Evolutionary conservation across 1,140 invertebrate genomes (phyloP).

Genomic region (Drosophila sp.): DNA sequence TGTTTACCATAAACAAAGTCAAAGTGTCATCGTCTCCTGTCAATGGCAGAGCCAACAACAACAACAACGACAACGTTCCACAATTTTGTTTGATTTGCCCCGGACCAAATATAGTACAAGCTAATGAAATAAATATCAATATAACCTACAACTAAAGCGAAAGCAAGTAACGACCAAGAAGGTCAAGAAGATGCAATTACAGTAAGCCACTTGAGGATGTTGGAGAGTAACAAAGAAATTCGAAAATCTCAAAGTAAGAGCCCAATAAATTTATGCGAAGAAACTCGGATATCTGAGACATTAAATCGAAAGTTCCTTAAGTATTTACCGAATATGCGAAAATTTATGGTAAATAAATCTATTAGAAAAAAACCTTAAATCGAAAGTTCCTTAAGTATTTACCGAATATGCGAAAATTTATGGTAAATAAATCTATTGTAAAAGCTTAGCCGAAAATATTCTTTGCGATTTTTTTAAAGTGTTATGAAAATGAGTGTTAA

Average conservation of each 20-base stretch:
- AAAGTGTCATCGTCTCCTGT: conserved; percentile 65
- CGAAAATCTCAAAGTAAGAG: not conserved
- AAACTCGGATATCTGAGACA: no score
- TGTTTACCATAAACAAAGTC: conserved; percentile 77
- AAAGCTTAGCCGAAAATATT: no score
- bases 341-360: no score
- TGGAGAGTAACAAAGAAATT: not conserved
- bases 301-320: no score
- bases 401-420: no score
- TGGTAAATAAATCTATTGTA: no score
- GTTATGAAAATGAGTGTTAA: no score
- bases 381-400: no score
- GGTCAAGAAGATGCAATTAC: conserved; percentile 41
- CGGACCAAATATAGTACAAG: conserved; percentile 13
- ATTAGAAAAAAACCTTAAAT: no score
- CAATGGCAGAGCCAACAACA: conserved; percentile 28
- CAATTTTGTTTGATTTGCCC: conserved; percentile 23
- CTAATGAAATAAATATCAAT: conserved; percentile 57
- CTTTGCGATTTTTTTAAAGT: no score
- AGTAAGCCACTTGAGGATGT: not conserved
- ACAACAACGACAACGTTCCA: conserved; percentile 11
- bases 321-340: no score
- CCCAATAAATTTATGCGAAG: not conserved
- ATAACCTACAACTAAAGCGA: conserved; percentile 2
- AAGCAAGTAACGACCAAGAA: conserved; percentile 15